Percentiles rank a stretch among this genome's conserved stretches.
Conservation (phyloP, 1,140 invertebrate species). For the Drosophila sulfurigaster region DNA sequence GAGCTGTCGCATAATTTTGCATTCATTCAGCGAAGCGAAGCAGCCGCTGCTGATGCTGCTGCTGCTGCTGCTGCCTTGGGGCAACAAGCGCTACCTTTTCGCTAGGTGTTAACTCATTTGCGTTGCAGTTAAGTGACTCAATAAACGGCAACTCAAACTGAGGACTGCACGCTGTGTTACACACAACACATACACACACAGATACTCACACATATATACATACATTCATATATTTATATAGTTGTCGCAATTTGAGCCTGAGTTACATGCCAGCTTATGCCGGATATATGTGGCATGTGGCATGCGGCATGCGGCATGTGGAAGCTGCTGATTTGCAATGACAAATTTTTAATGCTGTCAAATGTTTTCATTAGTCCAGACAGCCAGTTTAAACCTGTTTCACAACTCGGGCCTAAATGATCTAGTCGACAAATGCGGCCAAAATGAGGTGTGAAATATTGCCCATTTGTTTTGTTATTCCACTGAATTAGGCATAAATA, state of each 20-base stretch:
- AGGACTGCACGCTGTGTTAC: conserved; percentile 67
- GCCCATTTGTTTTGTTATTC: background rate
- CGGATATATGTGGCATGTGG: conserved; percentile 9
- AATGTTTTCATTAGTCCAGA: conserved; percentile 55
- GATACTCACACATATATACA: background rate
- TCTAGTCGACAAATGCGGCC: conserved; percentile 4
- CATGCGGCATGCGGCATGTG: conserved; percentile 15
- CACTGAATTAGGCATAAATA: background rate
- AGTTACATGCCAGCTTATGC: conserved; percentile 24
- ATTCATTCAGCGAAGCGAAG: conserved; percentile 53
- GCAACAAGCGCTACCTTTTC: conserved; percentile 30
- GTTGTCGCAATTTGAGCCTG: conserved; percentile 15
- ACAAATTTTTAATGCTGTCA: conserved; percentile 64
- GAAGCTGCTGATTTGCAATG: conserved; percentile 49
- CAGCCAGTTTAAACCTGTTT: conserved; percentile 10
- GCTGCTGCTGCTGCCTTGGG: conserved; percentile 10
- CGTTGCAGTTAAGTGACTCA: conserved; percentile 73
- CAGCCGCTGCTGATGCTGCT: background rate
- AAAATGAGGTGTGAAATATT: conserved; percentile 23
- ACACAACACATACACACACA: conserved; percentile 8
- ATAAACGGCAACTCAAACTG: conserved; percentile 73
- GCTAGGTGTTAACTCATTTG: conserved; percentile 79
- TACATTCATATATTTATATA: conserved; percentile 7
- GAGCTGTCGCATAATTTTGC: conserved; percentile 73
- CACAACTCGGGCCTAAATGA: conserved; percentile 3